Base-by-base conservation (phyloP, 2,888 invertebrate genomes). In the Nephrocerus scutellatus region DNA sequence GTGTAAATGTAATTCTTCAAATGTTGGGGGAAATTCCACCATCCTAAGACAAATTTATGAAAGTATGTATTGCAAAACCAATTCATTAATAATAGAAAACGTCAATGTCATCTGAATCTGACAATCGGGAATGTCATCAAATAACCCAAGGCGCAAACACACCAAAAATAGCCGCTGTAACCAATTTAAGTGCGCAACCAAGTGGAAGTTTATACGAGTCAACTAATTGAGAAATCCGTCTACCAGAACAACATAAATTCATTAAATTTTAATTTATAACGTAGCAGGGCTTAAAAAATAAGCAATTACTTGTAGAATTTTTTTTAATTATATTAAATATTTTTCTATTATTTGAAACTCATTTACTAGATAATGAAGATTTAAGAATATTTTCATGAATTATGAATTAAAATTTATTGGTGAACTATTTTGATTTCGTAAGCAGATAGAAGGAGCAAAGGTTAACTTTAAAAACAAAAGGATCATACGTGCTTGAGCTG, bases 361-460 rank as follows among this genome's bases (percentile, higher is more conserved):
- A n/a, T n/a, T n/a, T n/a, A n/a, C n/a, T n/a, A n/a, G n/a, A n/a
- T n/a, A n/a, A n/a, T n/a, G n/a, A n/a, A n/a, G n/a, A n/a, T n/a
- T n/a, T n/a, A n/a, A n/a, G n/a, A n/a, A n/a, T n/a, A n/a, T n/a
- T n/a, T n/a, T n/a, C n/a, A n/a, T n/a, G n/a, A n/a, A n/a, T n/a
- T n/a, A n/a, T n/a, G n/a, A n/a, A n/a, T n/a, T n/a, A n/a, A 38
- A 38, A 38, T 36, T 18, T 10, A 24, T 30, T 14, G 31, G 25
- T 0, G 15, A 25, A n/a, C 21, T 31, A 6, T 29, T n/a, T 12
- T 25, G 25, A 4, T 38, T 16, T n/a, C 31, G 37, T 10, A 38
- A 25, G 15, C 3, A 19, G 8, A 13, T 29, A 26, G n/a, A n/a
- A n/a, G 28, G 18, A 13, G 23, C 21, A 9, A 6, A 12, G 3